Conservation (phyloP, 2,113 vertebrate genomes). For the Spermophilus dauricus region DNA sequence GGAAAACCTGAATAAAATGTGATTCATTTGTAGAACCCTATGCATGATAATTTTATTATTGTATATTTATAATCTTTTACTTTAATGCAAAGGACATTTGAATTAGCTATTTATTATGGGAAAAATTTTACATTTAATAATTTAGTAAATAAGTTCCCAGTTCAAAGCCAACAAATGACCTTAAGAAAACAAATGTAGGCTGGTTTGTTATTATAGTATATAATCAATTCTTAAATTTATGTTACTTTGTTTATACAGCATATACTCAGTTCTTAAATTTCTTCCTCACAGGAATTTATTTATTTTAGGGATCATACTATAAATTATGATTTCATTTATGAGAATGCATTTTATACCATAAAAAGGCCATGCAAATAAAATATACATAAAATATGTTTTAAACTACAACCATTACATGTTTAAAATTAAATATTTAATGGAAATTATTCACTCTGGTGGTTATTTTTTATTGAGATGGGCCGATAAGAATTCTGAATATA, state of each 20-base stretch:
- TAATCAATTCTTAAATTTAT: background rate
- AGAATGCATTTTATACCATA: background rate
- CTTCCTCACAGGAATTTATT: background rate
- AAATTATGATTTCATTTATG: background rate
- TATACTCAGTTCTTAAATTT: background rate
- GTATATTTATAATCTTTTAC: background rate
- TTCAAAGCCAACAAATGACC: background rate
- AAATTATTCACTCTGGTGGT: background rate
- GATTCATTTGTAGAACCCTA: background rate
- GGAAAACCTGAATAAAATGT: background rate
- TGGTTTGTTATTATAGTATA: background rate
- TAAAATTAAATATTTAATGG: background rate
- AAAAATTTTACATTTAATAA: background rate
- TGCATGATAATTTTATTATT: background rate
- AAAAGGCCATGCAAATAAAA: background rate
- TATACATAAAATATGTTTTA: background rate
- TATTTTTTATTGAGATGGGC: background rate
- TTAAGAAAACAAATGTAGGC: background rate
- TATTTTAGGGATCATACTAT: background rate
- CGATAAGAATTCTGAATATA: background rate
- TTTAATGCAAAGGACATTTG: background rate
- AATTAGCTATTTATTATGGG: background rate
- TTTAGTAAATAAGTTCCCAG: background rate
- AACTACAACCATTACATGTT: background rate
- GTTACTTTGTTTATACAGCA: too few relatives aligned